Base-by-base conservation (phyloP, 2,797 vertebrate species). In the Halcyon leucocephala region DNA sequence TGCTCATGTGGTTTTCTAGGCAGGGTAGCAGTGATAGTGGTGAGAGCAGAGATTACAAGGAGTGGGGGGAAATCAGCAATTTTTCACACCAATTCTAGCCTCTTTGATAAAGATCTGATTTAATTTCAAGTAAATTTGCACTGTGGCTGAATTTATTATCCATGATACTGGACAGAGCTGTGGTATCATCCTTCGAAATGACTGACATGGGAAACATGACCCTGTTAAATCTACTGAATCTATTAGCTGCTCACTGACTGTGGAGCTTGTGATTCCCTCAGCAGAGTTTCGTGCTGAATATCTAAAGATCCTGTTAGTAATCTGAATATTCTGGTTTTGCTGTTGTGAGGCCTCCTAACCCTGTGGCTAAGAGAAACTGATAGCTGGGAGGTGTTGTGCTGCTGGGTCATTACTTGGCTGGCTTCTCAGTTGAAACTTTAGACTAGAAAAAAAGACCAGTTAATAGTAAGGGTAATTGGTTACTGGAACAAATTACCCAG, bases 31-130 rank as follows among this genome's bases (percentile, higher is more conserved):
- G 0, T 7, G 70, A 8, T 54, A n/a, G 41, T 55, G 24, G 33
- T 67, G 82, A 57, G 69, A 91, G 65, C 87, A 80, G 52, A 88
- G 35, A 54, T 69, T 46, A 16, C 1, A 1, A 41, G 8, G 12
- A 10, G 11, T 7, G 15, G 18, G 22, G 25, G 9, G 19, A 55
- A 69, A 61, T 0, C 1, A 49, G 48, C 3, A 1, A 48, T 69
- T 89, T 87, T 79, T 62, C 69, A 66, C 70, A 49, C 58, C 35
- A 52, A 6, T 94, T 86, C n/a, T 72, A 10, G 71, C 46, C 18
- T 89, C 55, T 89, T 71, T 67, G 48, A 73, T 89, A 82, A 93
- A 91, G 79, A 82, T 92, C 55, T 82, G 42, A 79, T 89, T 95
- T 81, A 77, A 82, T 48, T 48, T 78, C 54, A 91, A 84, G 58